Evolutionary conservation across 2,888 invertebrate species (phyloP).

Genomic region (Ctenicera cuprea): DNA sequence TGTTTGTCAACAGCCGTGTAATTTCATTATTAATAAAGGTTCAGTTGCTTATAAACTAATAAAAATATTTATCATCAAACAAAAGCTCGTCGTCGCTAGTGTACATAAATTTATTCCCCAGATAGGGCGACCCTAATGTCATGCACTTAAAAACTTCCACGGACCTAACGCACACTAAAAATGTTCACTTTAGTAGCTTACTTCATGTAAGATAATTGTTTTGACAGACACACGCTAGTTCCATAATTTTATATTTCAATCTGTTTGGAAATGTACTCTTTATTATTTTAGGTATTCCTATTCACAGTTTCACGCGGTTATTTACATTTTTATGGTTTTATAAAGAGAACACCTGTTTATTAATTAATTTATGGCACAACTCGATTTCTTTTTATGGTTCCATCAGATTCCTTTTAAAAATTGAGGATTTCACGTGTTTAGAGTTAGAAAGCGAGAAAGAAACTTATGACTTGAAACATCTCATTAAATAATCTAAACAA

Average conservation of each 20-base stretch:
- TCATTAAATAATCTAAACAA: conserved; percentile 25
- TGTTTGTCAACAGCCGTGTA: conserved; percentile 30
- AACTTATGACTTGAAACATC: conserved; percentile 28
- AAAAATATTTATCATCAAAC: conserved; percentile 44
- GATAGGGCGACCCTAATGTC: background rate
- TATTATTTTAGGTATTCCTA: conserved; percentile 42
- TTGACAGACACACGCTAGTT: conserved; percentile 32
- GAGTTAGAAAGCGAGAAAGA: conserved; percentile 44
- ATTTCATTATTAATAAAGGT: conserved; percentile 37
- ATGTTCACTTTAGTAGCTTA: conserved; percentile 26
- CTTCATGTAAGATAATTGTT: conserved; percentile 28
- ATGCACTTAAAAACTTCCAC: background rate
- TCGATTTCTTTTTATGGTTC: conserved; percentile 42
- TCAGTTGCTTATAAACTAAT: conserved; percentile 26
- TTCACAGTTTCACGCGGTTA: conserved; percentile 35
- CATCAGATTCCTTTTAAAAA: conserved; percentile 38
- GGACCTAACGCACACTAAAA: conserved; percentile 1
- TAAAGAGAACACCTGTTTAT: conserved; percentile 48
- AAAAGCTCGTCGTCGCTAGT: conserved; percentile 13
- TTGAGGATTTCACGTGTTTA: conserved; percentile 35
- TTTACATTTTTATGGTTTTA: conserved; percentile 48
- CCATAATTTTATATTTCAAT: conserved; percentile 27
- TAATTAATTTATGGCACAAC: conserved; percentile 46
- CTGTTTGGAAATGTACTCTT: conserved; percentile 17
- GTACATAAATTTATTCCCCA: conserved; percentile 35